Percentiles rank a stretch among this genome's conserved stretches.
These are phyloP conservation scores for Coptodon rendalli DNA, from an alignment of 2,113 vertebrate species.

Conservation along the genomic window DNA sequence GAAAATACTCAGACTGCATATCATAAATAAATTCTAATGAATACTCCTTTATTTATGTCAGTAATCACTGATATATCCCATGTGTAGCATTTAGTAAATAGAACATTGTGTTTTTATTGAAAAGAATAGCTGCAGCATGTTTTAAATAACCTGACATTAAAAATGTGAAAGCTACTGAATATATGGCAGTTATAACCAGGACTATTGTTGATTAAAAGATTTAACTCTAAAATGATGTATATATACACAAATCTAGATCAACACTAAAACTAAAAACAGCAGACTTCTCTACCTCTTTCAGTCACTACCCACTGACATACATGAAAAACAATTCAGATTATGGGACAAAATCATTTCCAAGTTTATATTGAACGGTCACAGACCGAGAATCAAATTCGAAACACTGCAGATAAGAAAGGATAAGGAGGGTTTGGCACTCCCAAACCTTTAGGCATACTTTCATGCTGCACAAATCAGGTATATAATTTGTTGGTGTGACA, in stretches of 20 bases:
- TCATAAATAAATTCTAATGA: background rate
- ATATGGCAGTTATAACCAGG: background rate
- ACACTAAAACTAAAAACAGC: background rate
- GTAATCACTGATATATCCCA: background rate
- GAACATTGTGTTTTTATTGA: background rate
- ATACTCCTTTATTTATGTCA: background rate
- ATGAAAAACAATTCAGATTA: background rate
- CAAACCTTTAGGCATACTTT: background rate
- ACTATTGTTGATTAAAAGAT: background rate
- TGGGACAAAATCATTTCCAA: background rate
- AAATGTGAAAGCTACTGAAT: background rate
- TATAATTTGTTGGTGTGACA: background rate
- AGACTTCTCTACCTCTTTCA: background rate
- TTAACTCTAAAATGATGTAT: background rate
- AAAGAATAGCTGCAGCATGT: background rate
- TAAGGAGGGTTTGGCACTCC: background rate
- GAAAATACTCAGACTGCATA: background rate
- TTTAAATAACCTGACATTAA: background rate
- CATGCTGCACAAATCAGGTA: background rate
- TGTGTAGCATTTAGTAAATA: background rate
- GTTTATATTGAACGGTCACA: background rate
- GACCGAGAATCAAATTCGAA: fast-evolving
- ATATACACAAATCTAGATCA: background rate
- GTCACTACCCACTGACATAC: background rate
- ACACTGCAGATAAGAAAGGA: background rate